Conservation (phyloP, 2,113 vertebrate species). For the Leptobrachium ailaonicum region DNA sequence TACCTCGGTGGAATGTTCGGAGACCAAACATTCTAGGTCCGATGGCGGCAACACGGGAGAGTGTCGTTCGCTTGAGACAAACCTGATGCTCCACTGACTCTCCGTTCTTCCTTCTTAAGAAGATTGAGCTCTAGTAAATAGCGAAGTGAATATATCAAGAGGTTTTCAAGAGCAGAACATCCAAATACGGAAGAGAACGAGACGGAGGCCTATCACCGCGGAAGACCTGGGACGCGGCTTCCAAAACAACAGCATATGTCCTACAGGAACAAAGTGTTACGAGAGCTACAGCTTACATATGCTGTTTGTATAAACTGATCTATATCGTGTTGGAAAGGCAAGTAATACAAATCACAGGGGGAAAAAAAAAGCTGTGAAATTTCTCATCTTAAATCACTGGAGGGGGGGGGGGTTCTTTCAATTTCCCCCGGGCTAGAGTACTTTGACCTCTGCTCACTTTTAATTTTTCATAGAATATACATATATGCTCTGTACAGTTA, state of each 20-base stretch:
- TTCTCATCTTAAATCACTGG: too few species aligned
- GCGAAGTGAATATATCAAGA: constrained; percentile 2
- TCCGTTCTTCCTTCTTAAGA: constrained; percentile 31
- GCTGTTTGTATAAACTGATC: background rate
- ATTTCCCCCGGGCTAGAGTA: too few species aligned
- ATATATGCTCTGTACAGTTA: too few species aligned
- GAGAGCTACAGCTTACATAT: background rate
- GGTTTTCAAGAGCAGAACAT: constrained; percentile 10
- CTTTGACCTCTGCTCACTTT: too few species aligned
- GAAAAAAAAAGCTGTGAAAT: too few species aligned
- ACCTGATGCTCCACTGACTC: constrained; percentile 30
- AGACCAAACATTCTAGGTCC: constrained; percentile 30
- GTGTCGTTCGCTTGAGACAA: constrained; percentile 39
- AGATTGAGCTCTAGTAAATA: constrained; percentile 22
- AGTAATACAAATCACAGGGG: too few species aligned
- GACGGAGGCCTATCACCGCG: constrained; percentile 1
- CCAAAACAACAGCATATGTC: constrained; percentile 3
- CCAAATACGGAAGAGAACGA: constrained; percentile 37
- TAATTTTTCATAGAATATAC: too few species aligned
- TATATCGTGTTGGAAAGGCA: too few species aligned
- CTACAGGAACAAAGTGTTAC: background rate
- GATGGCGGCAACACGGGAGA: constrained; percentile 17
- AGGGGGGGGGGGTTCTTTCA: too few species aligned
- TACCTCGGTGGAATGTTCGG: constrained; percentile 15
- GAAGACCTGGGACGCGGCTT: constrained; percentile 2